Evolutionary conservation across 92 coral and sea anemone species (phyloP).

Genomic region (Zoanthus sansibaricus): DNA sequence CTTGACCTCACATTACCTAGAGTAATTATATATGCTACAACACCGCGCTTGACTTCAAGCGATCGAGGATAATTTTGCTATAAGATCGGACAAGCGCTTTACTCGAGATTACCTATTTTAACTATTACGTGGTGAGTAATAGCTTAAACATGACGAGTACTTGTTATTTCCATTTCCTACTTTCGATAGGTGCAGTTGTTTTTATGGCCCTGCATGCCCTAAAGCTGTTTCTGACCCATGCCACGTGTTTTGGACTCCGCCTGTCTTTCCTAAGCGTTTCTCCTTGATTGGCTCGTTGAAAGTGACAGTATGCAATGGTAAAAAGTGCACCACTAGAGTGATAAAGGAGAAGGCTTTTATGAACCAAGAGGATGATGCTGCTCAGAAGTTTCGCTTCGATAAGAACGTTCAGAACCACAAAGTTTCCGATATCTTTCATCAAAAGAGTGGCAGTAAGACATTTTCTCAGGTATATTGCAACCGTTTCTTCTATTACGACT

Average conservation of each 20-base stretch:
- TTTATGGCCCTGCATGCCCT: conserved; percentile 33
- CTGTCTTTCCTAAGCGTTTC: background rate
- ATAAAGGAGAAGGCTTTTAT: background rate
- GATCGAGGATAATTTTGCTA: too few species aligned
- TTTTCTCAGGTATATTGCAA: background rate
- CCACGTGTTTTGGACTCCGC: background rate
- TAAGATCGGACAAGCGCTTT: too few species aligned
- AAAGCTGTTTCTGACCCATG: background rate
- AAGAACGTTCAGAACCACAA: conserved; percentile 7
- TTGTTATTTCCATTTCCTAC: too few species aligned
- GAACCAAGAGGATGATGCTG: background rate
- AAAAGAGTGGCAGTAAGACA: background rate
- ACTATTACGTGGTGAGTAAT: too few species aligned
- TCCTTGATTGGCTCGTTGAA: background rate
- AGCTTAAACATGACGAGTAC: too few species aligned
- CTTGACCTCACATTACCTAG: too few species aligned
- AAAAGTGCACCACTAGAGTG: background rate
- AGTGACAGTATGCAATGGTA: background rate
- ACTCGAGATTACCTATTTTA: too few species aligned
- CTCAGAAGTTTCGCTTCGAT: conserved; percentile 14
- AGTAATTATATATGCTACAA: too few species aligned
- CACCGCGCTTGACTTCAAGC: too few species aligned
- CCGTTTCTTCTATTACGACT: background rate
- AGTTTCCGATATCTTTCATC: conserved; percentile 2
- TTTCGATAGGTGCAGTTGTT: background rate